Evolutionary conservation across 1,140 invertebrate genomes (phyloP), one percentile per base, ranked within the genome.

Genomic region (Grapholita molesta): DNA sequence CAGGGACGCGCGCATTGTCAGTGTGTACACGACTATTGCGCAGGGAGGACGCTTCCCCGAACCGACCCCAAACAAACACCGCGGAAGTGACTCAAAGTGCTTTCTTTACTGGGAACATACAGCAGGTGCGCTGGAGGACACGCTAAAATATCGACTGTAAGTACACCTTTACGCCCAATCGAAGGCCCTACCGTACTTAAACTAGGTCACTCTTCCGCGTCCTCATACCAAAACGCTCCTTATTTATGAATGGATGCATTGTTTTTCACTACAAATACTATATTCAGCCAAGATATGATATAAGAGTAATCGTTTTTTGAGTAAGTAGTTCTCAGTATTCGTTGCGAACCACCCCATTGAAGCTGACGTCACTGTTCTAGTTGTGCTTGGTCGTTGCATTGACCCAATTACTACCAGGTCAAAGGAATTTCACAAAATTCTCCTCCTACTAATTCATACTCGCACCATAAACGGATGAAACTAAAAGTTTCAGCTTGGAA

Each of bases 1-100:
- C 77, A 87, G 87, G 89, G 85, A 88, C 89, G 87, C 88, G 84
- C 84, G 89, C 89, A 85, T 76, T 85, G 38, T 73, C 86, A 91
- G 84, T 89, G 69, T 83, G 80, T 82, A 84, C 73, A 81, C 76
- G 70, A 69, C 72, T 74, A 75, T 71, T 74, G 82, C 35, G 68
- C 67, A 48, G 70, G 69, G 72, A 83, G 82, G 80, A 88, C 86
- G 89, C 79, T 74, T 72, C 66, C 70, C 68, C 64, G n/a, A 55
- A 35, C 66, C 70, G 48, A 61, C 33, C 25, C 24, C 12, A 76
- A 72, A 77, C 72, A 66, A 70, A 74, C 68, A 72, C 65, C 80
- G 79, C 75, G 75, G 75, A 83, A 82, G 74, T 79, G 75, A 67
- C 38, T 23, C 67, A 78, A 76, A 78, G 73, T 80, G 74, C 53